Conservation (phyloP, 2,113 vertebrate species). For the Callipepla californica region DNA sequence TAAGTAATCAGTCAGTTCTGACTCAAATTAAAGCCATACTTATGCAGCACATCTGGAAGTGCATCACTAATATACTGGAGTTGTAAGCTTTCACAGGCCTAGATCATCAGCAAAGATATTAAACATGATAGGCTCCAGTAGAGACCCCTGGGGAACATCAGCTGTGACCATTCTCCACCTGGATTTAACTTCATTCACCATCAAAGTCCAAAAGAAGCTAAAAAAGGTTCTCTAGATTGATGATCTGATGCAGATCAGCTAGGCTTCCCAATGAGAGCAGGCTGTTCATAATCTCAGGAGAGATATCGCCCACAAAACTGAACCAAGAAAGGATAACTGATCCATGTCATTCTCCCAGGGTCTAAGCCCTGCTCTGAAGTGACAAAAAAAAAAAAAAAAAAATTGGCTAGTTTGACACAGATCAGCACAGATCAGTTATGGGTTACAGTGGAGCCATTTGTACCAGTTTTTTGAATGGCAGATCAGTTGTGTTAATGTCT, state of each 20-base stretch:
- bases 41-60: background rate
- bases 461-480: background rate
- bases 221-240: background rate
- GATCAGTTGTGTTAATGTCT: background rate
- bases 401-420: background rate
- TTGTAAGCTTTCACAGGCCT: background rate
- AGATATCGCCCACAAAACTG: background rate
- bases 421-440: background rate
- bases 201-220: background rate
- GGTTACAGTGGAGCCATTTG: background rate
- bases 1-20: background rate
- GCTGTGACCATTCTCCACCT: too few species aligned
- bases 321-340: background rate
- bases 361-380: background rate
- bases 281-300: background rate
- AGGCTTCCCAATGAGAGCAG: background rate
- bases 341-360: background rate
- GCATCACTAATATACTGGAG: background rate
- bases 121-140: too few species aligned
- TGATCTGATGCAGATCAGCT: background rate
- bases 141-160: too few species aligned
- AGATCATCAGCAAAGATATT: too few species aligned
- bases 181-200: too few species aligned
- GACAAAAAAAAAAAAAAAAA: background rate
- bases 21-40: background rate